Base-by-base conservation (phyloP, 2,113 vertebrate species). In the Psittacara wagleri region DNA sequence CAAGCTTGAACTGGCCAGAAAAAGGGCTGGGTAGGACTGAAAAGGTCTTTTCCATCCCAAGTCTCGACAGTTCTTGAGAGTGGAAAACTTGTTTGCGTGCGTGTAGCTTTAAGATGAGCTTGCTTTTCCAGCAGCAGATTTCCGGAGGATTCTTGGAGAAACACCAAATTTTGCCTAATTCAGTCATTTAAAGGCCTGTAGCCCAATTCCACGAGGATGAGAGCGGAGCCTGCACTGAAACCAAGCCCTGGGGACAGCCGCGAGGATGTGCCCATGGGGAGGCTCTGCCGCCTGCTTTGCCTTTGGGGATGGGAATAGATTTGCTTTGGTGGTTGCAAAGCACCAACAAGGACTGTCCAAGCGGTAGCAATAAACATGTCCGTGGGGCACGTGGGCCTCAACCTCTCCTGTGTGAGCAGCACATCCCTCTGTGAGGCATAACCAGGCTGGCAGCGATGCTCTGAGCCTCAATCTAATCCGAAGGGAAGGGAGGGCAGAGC, bases 121-220 rank as follows among this genome's bases (percentile, higher is more conserved):
- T 86, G 95, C 95, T 95, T 96, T 96, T 97, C 95, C 95, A 96
- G 92, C 83, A 90, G 90, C 94, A 95, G 76, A 96, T 96, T 97
- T 97, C 96, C 94, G 83, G 96, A 94, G 90, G 41, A 94, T 95
- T 96, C 94, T 96, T 97, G 95, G 95, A 96, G 86, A 96, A 95
- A 48, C 92, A 90, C 90, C 96, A 97, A 93, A 88, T 93, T 94
- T 88, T 82, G 90, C 92, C 92, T 92, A 90, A 96, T 95, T 92
- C 95, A 81, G 76, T 51, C 88, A 41, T 78, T 95, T 92, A 72
- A 96, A 93, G 92, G 86, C 81, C 86, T 1, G 55, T 2, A 86
- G 83, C 73, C 83, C 2, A 2, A 22, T 68, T 93, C 19, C 24
- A 44, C 8, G 57, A 0, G 0, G 37, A 10, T 3, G 41, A 49